A percentile compares a stretch with the other conserved stretches of the same genome.
Evolutionary conservation across 2,888 invertebrate genomes (phyloP).

Genomic region (Drosophila subquinaria): DNA sequence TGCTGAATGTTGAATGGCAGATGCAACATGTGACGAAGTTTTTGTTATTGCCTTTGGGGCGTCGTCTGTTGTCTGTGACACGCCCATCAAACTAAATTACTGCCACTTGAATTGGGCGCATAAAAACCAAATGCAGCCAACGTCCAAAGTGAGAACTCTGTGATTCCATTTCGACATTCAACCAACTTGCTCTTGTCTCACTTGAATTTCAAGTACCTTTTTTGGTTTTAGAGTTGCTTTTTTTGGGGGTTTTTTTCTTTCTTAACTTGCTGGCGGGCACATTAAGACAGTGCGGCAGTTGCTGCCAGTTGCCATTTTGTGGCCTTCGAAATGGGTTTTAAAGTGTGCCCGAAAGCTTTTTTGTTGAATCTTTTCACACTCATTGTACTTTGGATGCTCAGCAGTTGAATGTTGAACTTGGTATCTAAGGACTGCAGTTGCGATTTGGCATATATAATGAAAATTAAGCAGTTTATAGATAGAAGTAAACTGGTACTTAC

Average conservation of each 20-base stretch:
- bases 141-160: slow-evolving; percentile 39
- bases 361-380: slow-evolving; percentile 39
- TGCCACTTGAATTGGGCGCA: slow-evolving; percentile 35
- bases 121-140: slow-evolving; percentile 60
- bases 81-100: slow-evolving; percentile 81
- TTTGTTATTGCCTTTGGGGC: slow-evolving; percentile 49
- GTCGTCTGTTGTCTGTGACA: slow-evolving; percentile 59
- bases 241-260: slow-evolving; percentile 5
- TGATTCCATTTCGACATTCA: slow-evolving; percentile 10
- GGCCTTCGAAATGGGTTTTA: slow-evolving; percentile 64
- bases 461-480: not conserved
- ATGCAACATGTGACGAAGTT: slow-evolving; percentile 74
- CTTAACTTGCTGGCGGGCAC: slow-evolving; percentile 45
- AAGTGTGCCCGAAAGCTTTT: slow-evolving; percentile 54
- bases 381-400: slow-evolving; percentile 34
- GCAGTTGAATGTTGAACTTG: slow-evolving; percentile 8
- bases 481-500: not conserved
- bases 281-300: slow-evolving; percentile 58
- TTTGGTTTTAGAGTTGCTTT: slow-evolving; percentile 12
- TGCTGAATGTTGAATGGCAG: slow-evolving; percentile 10
- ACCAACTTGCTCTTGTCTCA: slow-evolving; percentile 48
- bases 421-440: slow-evolving; percentile 5
- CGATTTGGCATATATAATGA: not conserved
- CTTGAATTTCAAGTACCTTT: slow-evolving; percentile 68
- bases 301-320: slow-evolving; percentile 57